Conservation (phyloP, 2,888 invertebrate species). For the Tiliacea aurago region DNA sequence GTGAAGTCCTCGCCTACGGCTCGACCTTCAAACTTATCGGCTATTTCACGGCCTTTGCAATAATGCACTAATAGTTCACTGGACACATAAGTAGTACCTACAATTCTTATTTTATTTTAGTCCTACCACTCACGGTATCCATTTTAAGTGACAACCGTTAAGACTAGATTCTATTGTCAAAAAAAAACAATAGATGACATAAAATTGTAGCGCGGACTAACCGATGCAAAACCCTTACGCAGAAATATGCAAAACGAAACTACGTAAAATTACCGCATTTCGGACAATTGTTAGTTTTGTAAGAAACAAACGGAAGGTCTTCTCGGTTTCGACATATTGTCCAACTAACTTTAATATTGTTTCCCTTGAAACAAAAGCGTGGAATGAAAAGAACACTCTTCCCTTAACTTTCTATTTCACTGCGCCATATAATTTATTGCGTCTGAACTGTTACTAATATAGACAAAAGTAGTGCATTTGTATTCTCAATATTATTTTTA, state of each 20-base stretch:
- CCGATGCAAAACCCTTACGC: conserved; percentile 29
- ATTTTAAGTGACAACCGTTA: background rate
- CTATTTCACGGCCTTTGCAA: no score
- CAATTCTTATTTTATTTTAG: conserved; percentile 5
- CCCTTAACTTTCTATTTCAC: conserved; percentile 74
- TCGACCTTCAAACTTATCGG: no score
- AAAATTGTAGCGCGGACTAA: conserved; percentile 14
- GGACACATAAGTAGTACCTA: background rate
- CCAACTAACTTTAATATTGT: conserved; percentile 48
- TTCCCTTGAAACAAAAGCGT: conserved; percentile 65
- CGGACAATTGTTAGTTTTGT: conserved; percentile 34
- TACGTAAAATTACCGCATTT: conserved; percentile 38
- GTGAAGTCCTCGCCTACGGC: no score
- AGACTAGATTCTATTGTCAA: background rate
- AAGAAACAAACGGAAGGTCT: conserved; percentile 70
- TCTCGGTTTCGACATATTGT: conserved; percentile 71
- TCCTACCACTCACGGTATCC: background rate
- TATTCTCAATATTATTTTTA: conserved; percentile 51
- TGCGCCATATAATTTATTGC: conserved; percentile 66
- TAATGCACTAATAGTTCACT: background rate
- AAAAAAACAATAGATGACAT: background rate
- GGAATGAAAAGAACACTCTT: conserved; percentile 56
- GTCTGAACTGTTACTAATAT: conserved; percentile 67
- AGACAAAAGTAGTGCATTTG: conserved; percentile 69
- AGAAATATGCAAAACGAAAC: conserved; percentile 40